phyloP scores from a whole-genome alignment of 2,888 invertebrate species.

The Leucozona laternaria region DNA sequence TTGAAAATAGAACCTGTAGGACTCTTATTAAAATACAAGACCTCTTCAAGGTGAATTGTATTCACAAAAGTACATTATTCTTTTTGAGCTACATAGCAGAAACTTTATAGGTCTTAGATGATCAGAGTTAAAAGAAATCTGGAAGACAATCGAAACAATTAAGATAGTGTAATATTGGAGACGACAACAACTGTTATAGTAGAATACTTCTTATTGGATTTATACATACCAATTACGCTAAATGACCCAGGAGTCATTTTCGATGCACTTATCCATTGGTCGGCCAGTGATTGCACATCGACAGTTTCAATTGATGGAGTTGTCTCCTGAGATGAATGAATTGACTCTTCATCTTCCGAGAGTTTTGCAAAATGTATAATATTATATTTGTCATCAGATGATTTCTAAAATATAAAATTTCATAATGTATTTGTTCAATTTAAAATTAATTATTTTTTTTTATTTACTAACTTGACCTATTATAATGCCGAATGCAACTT shows the following conservation, averaged over 20 bases:
- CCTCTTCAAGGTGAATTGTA: too few species aligned
- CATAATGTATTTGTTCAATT: constrained; percentile 37
- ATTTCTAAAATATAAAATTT: constrained; percentile 79
- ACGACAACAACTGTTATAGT: not conserved
- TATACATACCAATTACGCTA: constrained; percentile 88
- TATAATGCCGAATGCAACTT: constrained; percentile 89
- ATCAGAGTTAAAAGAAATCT: too few species aligned
- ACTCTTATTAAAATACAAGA: too few species aligned
- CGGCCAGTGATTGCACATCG: constrained; percentile 79
- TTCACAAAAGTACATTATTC: too few species aligned
- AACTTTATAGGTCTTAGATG: too few species aligned
- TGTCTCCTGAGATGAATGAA: constrained; percentile 30
- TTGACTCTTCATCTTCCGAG: constrained; percentile 83
- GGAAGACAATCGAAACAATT: too few species aligned
- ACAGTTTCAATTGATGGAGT: constrained; percentile 78
- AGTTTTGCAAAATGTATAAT: constrained; percentile 92
- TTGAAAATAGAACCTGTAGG: not conserved
- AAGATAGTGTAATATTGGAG: too few species aligned
- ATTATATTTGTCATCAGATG: constrained; percentile 88
- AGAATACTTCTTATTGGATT: not conserved
- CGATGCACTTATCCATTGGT: constrained; percentile 93
- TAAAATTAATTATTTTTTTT: not conserved
- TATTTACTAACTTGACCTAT: constrained; percentile 88
- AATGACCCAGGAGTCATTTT: constrained; percentile 96
- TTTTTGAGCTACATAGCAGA: too few species aligned